Evolutionary conservation across 2,113 vertebrate species (phyloP), one percentile per base, ranked within the genome.

Genomic region (Mesembrinibis cayennensis): DNA sequence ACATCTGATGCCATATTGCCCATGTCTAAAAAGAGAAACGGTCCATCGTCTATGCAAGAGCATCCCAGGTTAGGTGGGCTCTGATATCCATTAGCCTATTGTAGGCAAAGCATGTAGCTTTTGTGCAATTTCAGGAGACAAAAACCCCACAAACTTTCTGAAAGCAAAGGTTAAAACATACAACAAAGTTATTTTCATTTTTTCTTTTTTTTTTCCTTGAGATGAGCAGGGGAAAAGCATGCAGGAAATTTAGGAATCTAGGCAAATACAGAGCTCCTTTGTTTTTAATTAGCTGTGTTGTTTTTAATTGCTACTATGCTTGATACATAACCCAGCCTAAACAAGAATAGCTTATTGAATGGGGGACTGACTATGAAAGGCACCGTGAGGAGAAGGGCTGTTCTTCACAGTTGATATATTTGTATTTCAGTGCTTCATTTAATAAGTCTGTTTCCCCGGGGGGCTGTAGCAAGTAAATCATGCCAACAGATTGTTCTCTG

Each of bases 381-480:
- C 94, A 93, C 87, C 38, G 79, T 84, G 93, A 93, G 93, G 82
- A 90, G 93, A 92, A 93, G 90, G 89, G 92, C 87, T 94, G 92
- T 96, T 96, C 94, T 96, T 97, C 94, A 89, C 89, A 97, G 94
- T 74, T 97, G 94, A 94, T 96, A 90, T 95, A 96, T 97, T 95
- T 95, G 96, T 97, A 96, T 97, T 97, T 96, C 96, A 94, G 94
- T 95, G 92, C 96, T 96, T 90, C 95, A 88, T 95, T 97, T 95
- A 97, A 97, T 97, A 97, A 96, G 95, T 92, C 91, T 95, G 88
- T 91, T 96, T 95, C 94, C 92, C 93, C 82, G 73, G 93, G 96
- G 92, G 90, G 89, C 94, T 92, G 71, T 95, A 91, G 91, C 84
- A 58, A 90, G 96, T 97, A 97, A 97, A 97, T 97, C 97, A 96